These are phyloP conservation scores for Xenentodon cancila DNA, from an alignment of 2,797 vertebrate genomes.

Conservation along the genomic window DNA sequence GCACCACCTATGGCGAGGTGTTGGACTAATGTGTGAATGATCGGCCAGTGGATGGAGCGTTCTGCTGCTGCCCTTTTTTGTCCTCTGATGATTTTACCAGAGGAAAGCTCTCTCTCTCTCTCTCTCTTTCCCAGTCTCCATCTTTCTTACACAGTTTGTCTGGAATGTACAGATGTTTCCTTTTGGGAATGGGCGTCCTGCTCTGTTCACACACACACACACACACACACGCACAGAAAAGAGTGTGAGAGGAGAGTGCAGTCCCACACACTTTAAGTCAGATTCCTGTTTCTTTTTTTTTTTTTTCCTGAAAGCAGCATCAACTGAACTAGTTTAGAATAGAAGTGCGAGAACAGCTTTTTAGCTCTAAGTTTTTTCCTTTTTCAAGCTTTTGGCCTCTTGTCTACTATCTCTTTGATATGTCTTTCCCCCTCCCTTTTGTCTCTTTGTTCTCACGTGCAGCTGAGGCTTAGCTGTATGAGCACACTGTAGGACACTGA, in stretches of 20 bases:
- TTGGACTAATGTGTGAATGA: slow-evolving; percentile 41
- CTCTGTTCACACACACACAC: slow-evolving; percentile 64
- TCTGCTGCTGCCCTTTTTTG: slow-evolving; percentile 38
- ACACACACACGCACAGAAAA: slow-evolving; percentile 24
- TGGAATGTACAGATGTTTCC: slow-evolving; percentile 99
- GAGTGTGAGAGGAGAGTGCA: slow-evolving; percentile 23
- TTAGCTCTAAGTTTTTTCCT: slow-evolving; percentile 10
- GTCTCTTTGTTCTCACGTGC: slow-evolving; percentile 34
- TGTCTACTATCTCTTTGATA: slow-evolving; percentile 20
- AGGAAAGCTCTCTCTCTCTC: slow-evolving; percentile 30
- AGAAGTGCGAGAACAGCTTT: background rate
- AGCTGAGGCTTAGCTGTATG: slow-evolving; percentile 24
- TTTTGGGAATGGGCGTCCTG: slow-evolving; percentile 82
- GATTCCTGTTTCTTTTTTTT: background rate
- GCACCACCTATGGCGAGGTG: slow-evolving; percentile 63
- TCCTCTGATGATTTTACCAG: slow-evolving; percentile 69
- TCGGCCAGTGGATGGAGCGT: slow-evolving; percentile 40
- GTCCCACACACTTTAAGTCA: slow-evolving; percentile 36
- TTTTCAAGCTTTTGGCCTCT: slow-evolving; percentile 33
- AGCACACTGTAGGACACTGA: slow-evolving; percentile 13
- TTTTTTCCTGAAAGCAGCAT: slow-evolving; percentile 13
- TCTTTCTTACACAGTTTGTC: slow-evolving; percentile 89
- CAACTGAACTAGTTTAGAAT: slow-evolving; percentile 3
- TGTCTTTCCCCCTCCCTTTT: slow-evolving; percentile 26
- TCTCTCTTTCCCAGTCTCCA: slow-evolving; percentile 60